Evolutionary conservation across 2,113 vertebrate species (phyloP).

Genomic region (Chinchilla lanigera): DNA sequence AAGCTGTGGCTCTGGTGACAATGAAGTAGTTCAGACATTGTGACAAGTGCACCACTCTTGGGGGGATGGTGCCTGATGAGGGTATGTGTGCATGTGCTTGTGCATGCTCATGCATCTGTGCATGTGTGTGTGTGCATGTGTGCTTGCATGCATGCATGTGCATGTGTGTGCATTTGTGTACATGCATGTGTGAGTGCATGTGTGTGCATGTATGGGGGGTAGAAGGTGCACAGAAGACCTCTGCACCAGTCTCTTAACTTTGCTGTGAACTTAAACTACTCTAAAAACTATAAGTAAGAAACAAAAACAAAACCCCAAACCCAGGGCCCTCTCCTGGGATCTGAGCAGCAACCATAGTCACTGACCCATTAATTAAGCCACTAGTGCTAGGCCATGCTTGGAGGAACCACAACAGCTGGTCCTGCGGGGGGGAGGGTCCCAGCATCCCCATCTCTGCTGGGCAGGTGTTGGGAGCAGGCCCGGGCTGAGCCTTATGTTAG

Average conservation of each 20-base stretch:
- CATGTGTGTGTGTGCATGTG: too few species aligned
- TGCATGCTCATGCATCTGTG: not conserved
- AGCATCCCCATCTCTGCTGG: not conserved
- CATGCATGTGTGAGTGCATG: too few species aligned
- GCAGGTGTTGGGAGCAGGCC: not conserved
- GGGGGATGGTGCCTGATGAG: not conserved
- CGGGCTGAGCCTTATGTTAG: rapidly evolving
- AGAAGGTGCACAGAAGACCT: not conserved
- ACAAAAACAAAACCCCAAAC: not conserved
- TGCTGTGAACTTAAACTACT: not conserved
- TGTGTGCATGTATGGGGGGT: not conserved
- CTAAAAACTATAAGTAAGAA: too few species aligned
- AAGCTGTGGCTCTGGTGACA: too few species aligned
- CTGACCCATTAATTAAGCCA: slow-evolving; percentile 74
- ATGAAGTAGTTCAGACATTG: rapidly evolving
- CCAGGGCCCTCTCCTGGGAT: slow-evolving; percentile 51
- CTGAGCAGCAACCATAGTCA: slow-evolving; percentile 73
- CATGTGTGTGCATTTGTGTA: too few species aligned
- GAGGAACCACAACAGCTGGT: not conserved
- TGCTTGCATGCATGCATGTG: not conserved
- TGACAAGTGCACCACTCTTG: not conserved
- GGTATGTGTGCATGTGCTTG: not conserved
- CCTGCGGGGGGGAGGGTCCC: not conserved
- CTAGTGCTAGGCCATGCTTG: not conserved
- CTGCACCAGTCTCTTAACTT: not conserved